Evolutionary conservation across 2,113 vertebrate species (phyloP).

Genomic region (Sprattus sprattus): DNA sequence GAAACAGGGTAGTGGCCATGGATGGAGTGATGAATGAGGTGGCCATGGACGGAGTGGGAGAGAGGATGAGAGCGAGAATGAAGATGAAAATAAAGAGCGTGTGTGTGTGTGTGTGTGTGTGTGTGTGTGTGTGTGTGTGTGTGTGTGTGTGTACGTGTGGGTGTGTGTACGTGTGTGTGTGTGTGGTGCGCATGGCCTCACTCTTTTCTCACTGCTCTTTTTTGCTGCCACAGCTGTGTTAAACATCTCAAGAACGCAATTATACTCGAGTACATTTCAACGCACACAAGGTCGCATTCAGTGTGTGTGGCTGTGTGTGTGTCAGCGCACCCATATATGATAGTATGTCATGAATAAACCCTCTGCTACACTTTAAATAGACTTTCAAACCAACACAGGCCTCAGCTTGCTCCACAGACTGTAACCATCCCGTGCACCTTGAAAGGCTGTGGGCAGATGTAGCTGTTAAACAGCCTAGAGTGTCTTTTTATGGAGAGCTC

Average conservation of each 20-base stretch:
- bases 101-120: neutral
- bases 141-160: neutral
- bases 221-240: neutral
- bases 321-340: neutral
- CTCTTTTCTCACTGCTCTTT: neutral
- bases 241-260: slow-evolving; percentile 13
- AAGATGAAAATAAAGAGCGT: slow-evolving; percentile 1
- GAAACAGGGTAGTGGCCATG: neutral
- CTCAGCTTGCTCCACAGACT: neutral
- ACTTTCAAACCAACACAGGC: neutral
- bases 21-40: too few species aligned
- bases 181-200: neutral
- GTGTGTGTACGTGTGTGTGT: neutral
- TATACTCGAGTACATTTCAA: neutral
- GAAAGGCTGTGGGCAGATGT: neutral
- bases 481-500: neutral
- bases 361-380: neutral
- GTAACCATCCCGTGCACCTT: neutral
- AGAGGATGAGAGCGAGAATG: neutral
- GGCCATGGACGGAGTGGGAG: neutral
- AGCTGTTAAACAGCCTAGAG: neutral
- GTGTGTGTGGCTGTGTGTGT: neutral
- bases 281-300: neutral
- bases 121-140: neutral
- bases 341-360: neutral